Percentiles rank a stretch among this genome's conserved stretches.
These are phyloP conservation scores for Anorthoa munda DNA, from an alignment of 2,888 invertebrate genomes.

Conservation along the genomic window DNA sequence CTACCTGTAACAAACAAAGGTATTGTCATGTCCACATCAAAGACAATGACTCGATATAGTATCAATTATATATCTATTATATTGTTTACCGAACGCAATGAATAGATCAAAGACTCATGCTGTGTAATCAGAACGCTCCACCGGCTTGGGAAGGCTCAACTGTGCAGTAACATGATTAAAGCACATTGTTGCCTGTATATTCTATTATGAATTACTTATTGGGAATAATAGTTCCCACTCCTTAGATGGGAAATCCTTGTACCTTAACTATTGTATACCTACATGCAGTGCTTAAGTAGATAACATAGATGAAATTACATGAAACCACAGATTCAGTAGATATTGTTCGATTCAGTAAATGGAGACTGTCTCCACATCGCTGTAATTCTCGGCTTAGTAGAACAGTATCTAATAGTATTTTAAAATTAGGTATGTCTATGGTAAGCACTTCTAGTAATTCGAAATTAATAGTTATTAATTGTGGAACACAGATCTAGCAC, in stretches of 20 bases:
- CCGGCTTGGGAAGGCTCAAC: conserved; percentile 32
- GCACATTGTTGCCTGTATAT: conserved; percentile 34
- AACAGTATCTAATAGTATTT: conserved; percentile 28
- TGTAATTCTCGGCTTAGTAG: conserved; percentile 41
- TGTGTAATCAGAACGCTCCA: conserved; percentile 49
- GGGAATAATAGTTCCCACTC: conserved; percentile 39
- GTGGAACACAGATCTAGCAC: not conserved
- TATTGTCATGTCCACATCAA: conserved; percentile 31
- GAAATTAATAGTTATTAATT: not conserved
- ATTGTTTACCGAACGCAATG: conserved; percentile 54
- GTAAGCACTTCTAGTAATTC: conserved; percentile 3
- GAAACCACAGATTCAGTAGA: conserved; percentile 50
- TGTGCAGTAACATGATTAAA: conserved; percentile 46
- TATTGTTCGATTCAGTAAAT: conserved; percentile 64
- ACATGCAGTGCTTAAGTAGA: conserved; percentile 54
- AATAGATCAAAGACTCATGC: conserved; percentile 52
- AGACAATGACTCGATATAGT: conserved; percentile 34
- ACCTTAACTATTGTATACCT: conserved; percentile 46
- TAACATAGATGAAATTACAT: conserved; percentile 61
- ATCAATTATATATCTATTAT: conserved; percentile 41
- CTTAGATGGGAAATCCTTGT: conserved; percentile 60
- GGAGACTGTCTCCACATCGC: conserved; percentile 26
- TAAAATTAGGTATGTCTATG: conserved; percentile 21
- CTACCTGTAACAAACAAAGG: conserved; percentile 80
- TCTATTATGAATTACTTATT: conserved; percentile 52